Conservation (phyloP, 2,113 vertebrate species). For the Tylochromis polylepis region DNA sequence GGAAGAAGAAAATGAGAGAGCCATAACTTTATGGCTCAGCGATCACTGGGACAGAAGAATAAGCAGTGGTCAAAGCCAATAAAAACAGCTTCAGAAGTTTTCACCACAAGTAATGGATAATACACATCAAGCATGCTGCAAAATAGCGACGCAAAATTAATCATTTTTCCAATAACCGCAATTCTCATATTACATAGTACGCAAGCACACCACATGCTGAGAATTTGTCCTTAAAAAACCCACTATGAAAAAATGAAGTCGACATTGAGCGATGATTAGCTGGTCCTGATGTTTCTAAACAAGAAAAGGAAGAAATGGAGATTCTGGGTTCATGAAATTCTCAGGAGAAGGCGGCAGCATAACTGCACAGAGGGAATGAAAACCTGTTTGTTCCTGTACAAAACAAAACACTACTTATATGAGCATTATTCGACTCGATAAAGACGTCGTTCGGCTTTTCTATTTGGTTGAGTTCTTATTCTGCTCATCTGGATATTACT, state of each 20-base stretch:
- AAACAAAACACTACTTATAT: not conserved
- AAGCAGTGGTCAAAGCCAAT: not conserved
- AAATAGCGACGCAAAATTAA: accelerated
- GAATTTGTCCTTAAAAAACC: too few relatives aligned
- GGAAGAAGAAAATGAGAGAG: not conserved
- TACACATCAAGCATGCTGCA: not conserved
- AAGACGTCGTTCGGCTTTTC: not conserved
- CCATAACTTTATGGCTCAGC: not conserved
- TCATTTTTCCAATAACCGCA: not conserved
- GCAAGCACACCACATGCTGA: not conserved
- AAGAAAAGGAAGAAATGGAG: not conserved
- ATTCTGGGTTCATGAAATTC: not conserved
- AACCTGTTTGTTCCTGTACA: not conserved
- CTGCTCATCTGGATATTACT: accelerated
- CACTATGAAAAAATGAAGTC: not conserved
- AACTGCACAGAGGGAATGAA: not conserved
- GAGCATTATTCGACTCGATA: not conserved
- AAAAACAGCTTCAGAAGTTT: too few relatives aligned
- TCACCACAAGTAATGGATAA: not conserved
- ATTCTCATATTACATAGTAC: not conserved
- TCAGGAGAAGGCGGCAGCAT: not conserved
- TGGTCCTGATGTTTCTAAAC: not conserved
- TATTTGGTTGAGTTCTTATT: not conserved
- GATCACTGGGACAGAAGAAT: not conserved
- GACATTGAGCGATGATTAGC: accelerated